Evolutionary conservation across 2,797 vertebrate species (phyloP), one percentile per base, ranked within the genome.

Genomic region (Parambassis ranga): DNA sequence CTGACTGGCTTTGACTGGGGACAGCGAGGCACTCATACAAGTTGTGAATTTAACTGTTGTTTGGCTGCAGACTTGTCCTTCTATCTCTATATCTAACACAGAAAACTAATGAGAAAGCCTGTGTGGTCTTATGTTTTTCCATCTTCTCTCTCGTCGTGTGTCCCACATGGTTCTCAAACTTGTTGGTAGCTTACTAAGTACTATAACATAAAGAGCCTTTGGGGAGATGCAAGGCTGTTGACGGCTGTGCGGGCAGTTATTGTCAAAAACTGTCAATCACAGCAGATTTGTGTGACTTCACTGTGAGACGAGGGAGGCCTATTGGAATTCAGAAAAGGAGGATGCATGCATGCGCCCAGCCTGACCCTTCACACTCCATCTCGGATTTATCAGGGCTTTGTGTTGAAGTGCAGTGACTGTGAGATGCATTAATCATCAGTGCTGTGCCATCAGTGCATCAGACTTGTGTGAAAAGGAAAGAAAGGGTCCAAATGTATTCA

Each of bases 291-390:
- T 3, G 58, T 61, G 81, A 86, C 78, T 78, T 65, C 41, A 31
- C 51, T 20, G 55, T 10, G 6, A 61, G 66, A 49, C 6, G 6
- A 14, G 4, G 20, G 46, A 64, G 36, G 57, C 6, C 6, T 24
- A 66, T 41, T 74, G 75, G 71, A 82, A 86, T 87, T 83, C 71
- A 71, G 57, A 56, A 58, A 49, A 78, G 48, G 47, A 76, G n/a
- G n/a, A n/a, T n/a, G n/a, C n/a, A n/a, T n/a, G n/a, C n/a, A 77
- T 75, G 78, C 57, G 30, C 87, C 71, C 27, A 37, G 57, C 42
- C 42, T 88, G 81, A 87, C 87, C 82, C 75, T 75, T 84, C 22
- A 8, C 77, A 61, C 84, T 74, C 56, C 44, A 67, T 75, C 85
- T 63, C 61, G 2, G 38, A 66, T 81, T 72, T 81, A 82, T 84